Evolutionary conservation across 2,797 vertebrate species (phyloP).

Genomic region (Australoheros facetus): DNA sequence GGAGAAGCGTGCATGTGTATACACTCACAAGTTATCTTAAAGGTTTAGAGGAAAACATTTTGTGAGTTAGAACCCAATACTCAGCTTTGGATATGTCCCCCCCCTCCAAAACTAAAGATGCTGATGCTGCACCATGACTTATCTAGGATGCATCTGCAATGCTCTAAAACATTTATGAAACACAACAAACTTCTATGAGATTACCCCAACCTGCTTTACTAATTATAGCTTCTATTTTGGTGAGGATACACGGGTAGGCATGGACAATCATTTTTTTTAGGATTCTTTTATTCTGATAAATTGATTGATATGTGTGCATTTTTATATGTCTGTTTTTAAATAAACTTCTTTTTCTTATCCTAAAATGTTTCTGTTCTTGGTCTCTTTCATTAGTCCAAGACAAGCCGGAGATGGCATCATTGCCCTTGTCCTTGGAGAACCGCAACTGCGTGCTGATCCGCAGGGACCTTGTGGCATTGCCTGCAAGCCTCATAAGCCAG

Average conservation of each 20-base stretch:
- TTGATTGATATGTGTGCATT: neutral
- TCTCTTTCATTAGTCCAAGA: conserved; percentile 83
- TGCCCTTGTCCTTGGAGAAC: conserved; percentile 89
- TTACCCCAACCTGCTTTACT: conserved; percentile 42
- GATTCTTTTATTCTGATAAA: neutral
- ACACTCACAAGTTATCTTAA: conserved; percentile 23
- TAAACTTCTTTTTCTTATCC: neutral
- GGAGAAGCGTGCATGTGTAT: neutral
- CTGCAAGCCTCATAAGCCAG: conserved; percentile 97
- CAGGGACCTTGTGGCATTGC: conserved; percentile 94
- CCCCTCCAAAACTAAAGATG: conserved; percentile 53
- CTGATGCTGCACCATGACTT: conserved; percentile 62
- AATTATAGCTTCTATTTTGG: conserved; percentile 28
- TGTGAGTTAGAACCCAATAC: conserved; percentile 47
- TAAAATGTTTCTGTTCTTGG: conserved; percentile 10
- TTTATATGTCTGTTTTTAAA: neutral
- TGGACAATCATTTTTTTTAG: conserved; percentile 4
- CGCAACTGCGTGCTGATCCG: conserved; percentile 97
- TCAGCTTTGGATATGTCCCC: conserved; percentile 40
- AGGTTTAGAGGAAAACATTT: conserved; percentile 46
- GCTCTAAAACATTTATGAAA: conserved; percentile 70
- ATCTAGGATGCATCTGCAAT: conserved; percentile 66
- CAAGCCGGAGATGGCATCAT: conserved; percentile 86
- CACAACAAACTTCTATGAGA: conserved; percentile 52
- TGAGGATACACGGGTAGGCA: neutral